phyloP scores from a whole-genome alignment of 23 tunicate genomes.

The Halocynthia roretzi region DNA sequence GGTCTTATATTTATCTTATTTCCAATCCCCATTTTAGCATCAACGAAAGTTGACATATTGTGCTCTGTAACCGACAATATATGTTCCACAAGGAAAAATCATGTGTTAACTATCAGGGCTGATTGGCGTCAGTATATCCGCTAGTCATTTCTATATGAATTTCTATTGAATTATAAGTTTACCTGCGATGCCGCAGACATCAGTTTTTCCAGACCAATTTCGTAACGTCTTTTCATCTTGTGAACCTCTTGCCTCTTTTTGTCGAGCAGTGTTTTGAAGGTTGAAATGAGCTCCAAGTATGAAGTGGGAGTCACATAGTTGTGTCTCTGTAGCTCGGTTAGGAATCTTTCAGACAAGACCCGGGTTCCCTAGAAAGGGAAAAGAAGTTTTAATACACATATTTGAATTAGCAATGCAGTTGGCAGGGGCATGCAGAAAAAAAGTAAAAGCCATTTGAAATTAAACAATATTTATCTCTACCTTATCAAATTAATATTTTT shows the following conservation, averaged over 20 bases:
- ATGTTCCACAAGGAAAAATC: too few relatives aligned
- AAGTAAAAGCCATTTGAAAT: background rate
- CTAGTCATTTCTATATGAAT: too few relatives aligned
- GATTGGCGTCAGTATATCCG: too few relatives aligned
- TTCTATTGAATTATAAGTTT: too few relatives aligned
- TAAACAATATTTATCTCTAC: background rate
- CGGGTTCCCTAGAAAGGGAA: conserved; percentile 23
- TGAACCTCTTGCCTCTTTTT: conserved; percentile 81
- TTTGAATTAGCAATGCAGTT: background rate
- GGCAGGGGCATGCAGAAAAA: background rate
- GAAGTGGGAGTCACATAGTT: conserved; percentile 99
- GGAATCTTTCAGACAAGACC: conserved; percentile 28
- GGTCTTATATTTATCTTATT: background rate
- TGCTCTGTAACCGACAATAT: too few relatives aligned
- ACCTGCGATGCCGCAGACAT: conserved; percentile 95
- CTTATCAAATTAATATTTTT: background rate
- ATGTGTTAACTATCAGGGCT: too few relatives aligned
- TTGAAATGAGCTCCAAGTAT: conserved; percentile 86
- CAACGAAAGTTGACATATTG: too few relatives aligned
- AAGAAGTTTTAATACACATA: background rate
- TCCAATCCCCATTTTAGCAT: too few relatives aligned
- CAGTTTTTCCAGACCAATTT: conserved; percentile 90
- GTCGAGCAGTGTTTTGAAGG: conserved; percentile 74
- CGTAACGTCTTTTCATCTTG: conserved; percentile 83
- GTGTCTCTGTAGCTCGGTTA: conserved; percentile 80